These are phyloP conservation scores for Anoplolepis gracilipes DNA, from an alignment of 1,140 invertebrate genomes.

Conservation along the genomic window DNA sequence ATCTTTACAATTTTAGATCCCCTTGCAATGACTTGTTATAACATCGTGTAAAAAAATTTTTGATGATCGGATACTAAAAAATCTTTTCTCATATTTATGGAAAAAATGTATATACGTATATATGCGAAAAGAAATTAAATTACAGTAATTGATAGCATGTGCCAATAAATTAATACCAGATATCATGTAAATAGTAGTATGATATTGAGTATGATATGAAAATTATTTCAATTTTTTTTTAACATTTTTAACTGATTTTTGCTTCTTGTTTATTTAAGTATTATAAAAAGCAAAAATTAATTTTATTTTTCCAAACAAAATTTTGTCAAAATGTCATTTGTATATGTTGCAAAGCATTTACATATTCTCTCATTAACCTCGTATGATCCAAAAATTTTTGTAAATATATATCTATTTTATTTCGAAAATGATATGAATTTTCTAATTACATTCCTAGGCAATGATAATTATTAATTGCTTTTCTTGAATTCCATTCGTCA, in stretches of 20 bases:
- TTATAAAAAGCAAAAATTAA: neutral
- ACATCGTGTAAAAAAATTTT: neutral
- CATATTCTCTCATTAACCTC: neutral
- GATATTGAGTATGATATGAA: neutral
- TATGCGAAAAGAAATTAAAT: neutral
- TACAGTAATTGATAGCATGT: neutral
- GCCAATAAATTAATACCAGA: neutral
- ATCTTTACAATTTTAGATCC: slow-evolving; percentile 12
- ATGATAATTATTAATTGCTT: slow-evolving; percentile 55
- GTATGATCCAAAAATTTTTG: too few species aligned
- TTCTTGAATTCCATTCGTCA: neutral
- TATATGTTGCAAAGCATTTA: neutral
- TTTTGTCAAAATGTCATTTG: neutral
- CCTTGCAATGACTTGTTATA: neutral
- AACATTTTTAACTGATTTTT: neutral
- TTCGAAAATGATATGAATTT: neutral
- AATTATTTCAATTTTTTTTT: slow-evolving; percentile 2
- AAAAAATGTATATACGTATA: neutral
- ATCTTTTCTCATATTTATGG: neutral
- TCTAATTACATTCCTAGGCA: neutral
- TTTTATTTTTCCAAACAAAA: neutral
- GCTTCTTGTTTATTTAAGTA: too few species aligned
- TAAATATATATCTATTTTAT: neutral
- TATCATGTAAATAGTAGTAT: neutral
- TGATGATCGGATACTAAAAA: neutral